Conservation (phyloP, 2,888 invertebrate genomes). For the Notodonta ziczac region DNA sequence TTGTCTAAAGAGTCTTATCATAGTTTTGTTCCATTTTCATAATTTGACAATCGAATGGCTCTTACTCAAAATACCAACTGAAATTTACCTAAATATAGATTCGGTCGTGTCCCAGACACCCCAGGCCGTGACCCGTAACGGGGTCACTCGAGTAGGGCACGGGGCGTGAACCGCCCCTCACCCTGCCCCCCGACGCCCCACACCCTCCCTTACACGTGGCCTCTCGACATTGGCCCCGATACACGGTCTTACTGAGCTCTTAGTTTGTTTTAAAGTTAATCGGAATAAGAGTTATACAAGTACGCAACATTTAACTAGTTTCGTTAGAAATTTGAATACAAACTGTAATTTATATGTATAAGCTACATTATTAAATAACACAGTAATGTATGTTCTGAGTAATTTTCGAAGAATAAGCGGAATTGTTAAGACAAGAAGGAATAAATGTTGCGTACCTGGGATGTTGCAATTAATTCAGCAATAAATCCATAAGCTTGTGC, state of each 20-base stretch:
- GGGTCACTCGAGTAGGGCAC: constrained; percentile 40
- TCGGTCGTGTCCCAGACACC: constrained; percentile 16
- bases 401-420: no score
- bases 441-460: background rate
- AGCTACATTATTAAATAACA: no score
- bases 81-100: constrained; percentile 18
- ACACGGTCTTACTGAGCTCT: background rate
- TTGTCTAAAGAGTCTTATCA: no score
- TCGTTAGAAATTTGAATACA: constrained; percentile 35
- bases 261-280: constrained; percentile 9
- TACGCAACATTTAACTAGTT: constrained; percentile 39
- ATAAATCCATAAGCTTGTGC: constrained; percentile 13
- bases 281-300: background rate
- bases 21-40: no score
- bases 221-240: constrained; percentile 38
- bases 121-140: constrained; percentile 26
- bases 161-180: constrained; percentile 32
- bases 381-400: no score
- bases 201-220: constrained; percentile 27
- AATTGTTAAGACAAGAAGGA: no score
- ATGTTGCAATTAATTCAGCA: background rate
- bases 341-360: background rate
- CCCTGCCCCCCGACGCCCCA: constrained; percentile 18
- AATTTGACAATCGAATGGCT: no score
- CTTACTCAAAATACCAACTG: no score